Evolutionary conservation across 2,113 vertebrate species (phyloP), one percentile per base, ranked within the genome.

Genomic region (Nibea albiflora): DNA sequence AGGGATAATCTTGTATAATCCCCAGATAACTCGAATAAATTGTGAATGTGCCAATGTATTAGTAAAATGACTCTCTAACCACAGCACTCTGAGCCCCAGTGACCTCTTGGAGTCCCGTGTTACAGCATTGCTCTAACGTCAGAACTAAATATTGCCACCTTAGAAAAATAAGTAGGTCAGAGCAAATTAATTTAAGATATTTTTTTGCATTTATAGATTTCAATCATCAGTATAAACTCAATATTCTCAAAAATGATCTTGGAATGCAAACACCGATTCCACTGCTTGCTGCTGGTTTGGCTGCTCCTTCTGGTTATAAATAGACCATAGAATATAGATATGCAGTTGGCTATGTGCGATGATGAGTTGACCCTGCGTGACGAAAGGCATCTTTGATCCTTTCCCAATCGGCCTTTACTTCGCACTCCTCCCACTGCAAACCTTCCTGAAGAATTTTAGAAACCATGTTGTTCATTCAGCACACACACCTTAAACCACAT

Each of bases 301-400:
- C 80, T 53, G 65, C 82, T 74, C 72, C 54, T 61, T 5, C 88
- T 47, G 22, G 54, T 65, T 93, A 92, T 86, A 86, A 90, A 92
- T 92, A 91, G 85, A 78, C 35, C 62, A 57, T 11, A 91, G 81
- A 83, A 84, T 88, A 91, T 84, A 88, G 82, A 81, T 79, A 70
- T 83, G 76, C 81, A 84, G 70, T 82, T 85, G 81, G 85, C 81
- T 44, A 31, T 78, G 87, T 74, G 63, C 35, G 12, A 63, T 83
- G 85, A 87, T 71, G 76, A 70, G 70, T 44, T 85, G 81, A 89
- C 82, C 64, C 53, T 16, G 60, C 77, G 71, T 19, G 68, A 73
- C 44, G 75, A 92, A 85, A 84, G 85, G 72, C 49, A 83, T 73
- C 70, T 88, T 74, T 83, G 82, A 92, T 86, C 83, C 83, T 78